phyloP scores from a whole-genome alignment of 37 sponge, comb jelly and placozoan genomes.

The Eunapius fragilis region DNA sequence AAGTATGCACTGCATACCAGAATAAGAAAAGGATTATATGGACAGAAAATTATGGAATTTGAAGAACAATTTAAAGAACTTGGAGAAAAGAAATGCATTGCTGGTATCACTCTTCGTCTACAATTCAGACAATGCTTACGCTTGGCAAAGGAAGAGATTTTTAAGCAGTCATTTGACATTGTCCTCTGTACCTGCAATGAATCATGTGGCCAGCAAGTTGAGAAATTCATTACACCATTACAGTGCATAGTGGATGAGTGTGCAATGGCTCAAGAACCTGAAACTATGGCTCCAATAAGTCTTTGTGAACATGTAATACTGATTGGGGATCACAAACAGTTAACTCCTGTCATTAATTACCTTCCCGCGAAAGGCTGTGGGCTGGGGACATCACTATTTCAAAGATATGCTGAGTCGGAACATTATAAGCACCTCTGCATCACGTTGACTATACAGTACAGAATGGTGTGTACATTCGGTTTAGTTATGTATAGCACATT shows the following conservation, averaged over 20 bases:
- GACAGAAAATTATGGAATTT: neutral
- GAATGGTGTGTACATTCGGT: conserved; percentile 70
- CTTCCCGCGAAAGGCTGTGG: conserved; percentile 52
- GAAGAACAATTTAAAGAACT: conserved; percentile 35
- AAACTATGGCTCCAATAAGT: conserved; percentile 62
- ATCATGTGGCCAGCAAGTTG: conserved; percentile 41
- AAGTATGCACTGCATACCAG: conserved; percentile 54
- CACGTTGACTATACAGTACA: conserved; percentile 55
- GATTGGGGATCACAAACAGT: conserved; percentile 78
- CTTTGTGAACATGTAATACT: conserved; percentile 71
- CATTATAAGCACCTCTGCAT: neutral
- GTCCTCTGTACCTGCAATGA: conserved; percentile 80
- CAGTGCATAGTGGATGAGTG: conserved; percentile 82
- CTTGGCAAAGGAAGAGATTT: conserved; percentile 11
- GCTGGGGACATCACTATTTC: conserved; percentile 65
- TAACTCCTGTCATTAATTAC: conserved; percentile 66
- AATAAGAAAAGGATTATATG: conserved; percentile 4
- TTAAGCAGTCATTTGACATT: conserved; percentile 37
- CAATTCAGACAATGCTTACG: conserved; percentile 8
- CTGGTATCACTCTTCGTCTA: neutral
- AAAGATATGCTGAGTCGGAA: conserved; percentile 50
- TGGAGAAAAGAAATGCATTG: neutral
- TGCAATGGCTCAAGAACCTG: conserved; percentile 83
- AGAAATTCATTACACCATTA: conserved; percentile 3
- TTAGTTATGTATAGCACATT: too few relatives aligned